A percentile compares a stretch with the other conserved stretches of the same genome.
These are phyloP conservation scores for Protula sp. DNA, from an alignment of 2,888 invertebrate genomes.

Conservation along the genomic window DNA sequence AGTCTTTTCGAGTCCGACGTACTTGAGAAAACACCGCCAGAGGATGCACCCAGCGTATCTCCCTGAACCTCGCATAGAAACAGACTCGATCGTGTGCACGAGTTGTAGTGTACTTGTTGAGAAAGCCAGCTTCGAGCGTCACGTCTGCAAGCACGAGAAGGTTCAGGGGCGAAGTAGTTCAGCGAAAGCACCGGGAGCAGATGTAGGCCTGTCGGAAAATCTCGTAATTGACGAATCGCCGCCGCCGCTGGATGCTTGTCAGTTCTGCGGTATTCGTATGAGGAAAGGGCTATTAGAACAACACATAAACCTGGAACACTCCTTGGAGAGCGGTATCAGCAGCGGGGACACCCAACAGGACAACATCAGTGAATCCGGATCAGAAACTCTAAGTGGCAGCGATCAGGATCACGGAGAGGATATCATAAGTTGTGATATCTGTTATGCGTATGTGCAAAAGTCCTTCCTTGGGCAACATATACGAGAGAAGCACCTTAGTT, in stretches of 20 bases:
- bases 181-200: too few species aligned
- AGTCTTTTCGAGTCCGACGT: neutral
- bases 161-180: neutral
- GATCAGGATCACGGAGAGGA: neutral
- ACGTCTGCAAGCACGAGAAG: neutral
- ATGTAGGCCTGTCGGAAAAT: neutral
- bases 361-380: neutral
- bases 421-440: neutral
- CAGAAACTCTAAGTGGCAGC: neutral
- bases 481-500: neutral
- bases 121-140: neutral
- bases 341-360: neutral
- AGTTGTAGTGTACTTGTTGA: neutral
- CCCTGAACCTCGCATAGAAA: neutral
- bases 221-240: too few species aligned
- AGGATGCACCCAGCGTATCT: neutral
- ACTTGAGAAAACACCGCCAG: neutral
- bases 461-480: neutral
- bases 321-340: neutral
- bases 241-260: neutral
- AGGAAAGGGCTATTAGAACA: neutral
- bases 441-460: neutral
- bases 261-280: neutral
- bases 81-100: neutral
- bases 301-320: neutral